phyloP scores from a whole-genome alignment of 2,888 invertebrate genomes.

The Oscheius sp. region DNA sequence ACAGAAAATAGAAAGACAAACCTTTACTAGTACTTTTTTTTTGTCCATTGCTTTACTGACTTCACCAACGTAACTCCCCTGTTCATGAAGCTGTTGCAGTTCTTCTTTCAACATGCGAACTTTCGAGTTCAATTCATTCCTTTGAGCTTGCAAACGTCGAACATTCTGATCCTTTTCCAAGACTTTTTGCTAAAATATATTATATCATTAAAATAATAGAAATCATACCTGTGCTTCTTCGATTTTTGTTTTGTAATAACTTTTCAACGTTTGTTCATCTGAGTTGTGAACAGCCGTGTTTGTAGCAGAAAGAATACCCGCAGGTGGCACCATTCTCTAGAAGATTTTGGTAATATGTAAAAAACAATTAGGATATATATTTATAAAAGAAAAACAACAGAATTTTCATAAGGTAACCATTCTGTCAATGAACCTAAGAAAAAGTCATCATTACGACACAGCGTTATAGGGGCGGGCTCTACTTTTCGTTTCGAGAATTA shows the following conservation, averaged over 20 bases:
- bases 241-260: conserved; percentile 94
- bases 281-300: conserved; percentile 31
- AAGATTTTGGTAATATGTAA: too few relatives aligned
- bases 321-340: conserved; percentile 26
- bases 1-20: conserved; percentile 47
- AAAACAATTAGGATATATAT: too few relatives aligned
- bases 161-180: conserved; percentile 98
- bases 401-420: too few relatives aligned
- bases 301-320: conserved; percentile 17
- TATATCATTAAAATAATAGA: conserved; percentile 7
- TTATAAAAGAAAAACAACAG: too few relatives aligned
- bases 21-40: conserved; percentile 96
- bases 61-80: conserved; percentile 98
- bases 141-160: conserved; percentile 92
- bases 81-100: conserved; percentile 90
- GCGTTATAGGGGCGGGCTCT: too few relatives aligned
- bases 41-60: conserved; percentile 99
- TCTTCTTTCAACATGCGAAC: conserved; percentile 97
- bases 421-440: too few relatives aligned
- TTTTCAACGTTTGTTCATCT: conserved; percentile 53
- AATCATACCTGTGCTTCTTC: conserved; percentile 84
- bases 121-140: conserved; percentile 98
- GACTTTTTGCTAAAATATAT: conserved; percentile 79
- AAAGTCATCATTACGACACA: too few relatives aligned
- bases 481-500: too few relatives aligned